Evolutionary conservation across 1,140 invertebrate species (phyloP), one percentile per base, ranked within the genome.

Genomic region (Lucilia cuprina): DNA sequence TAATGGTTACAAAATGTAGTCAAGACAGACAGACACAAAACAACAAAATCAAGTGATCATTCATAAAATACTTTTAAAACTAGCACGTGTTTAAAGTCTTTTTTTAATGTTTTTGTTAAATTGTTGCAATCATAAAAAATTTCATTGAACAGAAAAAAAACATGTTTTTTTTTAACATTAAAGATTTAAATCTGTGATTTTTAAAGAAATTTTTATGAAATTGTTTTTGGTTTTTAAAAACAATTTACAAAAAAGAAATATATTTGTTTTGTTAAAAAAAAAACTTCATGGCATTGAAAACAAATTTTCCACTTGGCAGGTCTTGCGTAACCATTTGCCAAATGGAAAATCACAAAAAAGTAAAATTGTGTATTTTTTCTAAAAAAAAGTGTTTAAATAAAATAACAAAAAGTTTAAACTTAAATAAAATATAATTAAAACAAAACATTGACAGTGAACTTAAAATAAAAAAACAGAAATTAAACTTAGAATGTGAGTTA

Each of bases 371-470:
- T 3, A 30, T 30, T 30, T 70, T 70, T 70, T 70, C 25, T 70
- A 3, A 10, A 1, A 60, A 17, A n/a, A n/a, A 7, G 14, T 60
- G 14, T 60, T 60, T 60, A n/a, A 7, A 14, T n/a, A n/a, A 60
- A 60, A 7, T 14, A 17, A n/a, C 7, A 8, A n/a, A 60, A 60
- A 60, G 5, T 14, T n/a, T 60, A 70, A 1, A 70, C 21, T 25
- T 21, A 70, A 19, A 70, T 21, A 70, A 70, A 70, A 55, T 41
- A 55, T 55, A 55, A 55, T 55, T 55, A 35, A 80, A 80, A 78
- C 34, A 47, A 41, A 80, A 50, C 77, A 80, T 80, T 80, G 77
- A 80, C 77, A 80, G 47, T 80, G 77, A 80, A 80, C 77, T 80
- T 80, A 7, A 60, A 49, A n/a, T n/a, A n/a, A 21, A 19, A 65